Conservation (phyloP, 1,140 invertebrate genomes). For the Drosophila murphyi region DNA sequence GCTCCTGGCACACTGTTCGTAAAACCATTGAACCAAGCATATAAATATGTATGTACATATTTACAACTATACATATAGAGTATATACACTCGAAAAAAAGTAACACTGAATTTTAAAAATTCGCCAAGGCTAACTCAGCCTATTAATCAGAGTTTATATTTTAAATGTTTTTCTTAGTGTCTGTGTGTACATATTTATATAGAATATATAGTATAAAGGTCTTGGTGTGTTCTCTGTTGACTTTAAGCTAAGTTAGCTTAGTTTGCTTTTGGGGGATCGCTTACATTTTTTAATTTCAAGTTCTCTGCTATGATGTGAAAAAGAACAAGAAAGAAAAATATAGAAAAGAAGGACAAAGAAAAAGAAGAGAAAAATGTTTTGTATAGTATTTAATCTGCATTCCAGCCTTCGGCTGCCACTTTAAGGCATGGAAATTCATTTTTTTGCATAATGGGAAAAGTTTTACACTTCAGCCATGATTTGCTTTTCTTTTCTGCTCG, state of each 20-base stretch:
- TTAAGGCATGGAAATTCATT: constrained; percentile 78
- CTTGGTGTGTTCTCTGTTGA: background rate
- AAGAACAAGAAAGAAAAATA: background rate
- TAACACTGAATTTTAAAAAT: too few relatives aligned
- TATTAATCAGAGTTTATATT: too few relatives aligned
- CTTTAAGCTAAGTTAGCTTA: background rate
- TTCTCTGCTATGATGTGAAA: too few relatives aligned
- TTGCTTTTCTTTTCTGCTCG: constrained; percentile 51
- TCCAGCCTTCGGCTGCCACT: constrained; percentile 31
- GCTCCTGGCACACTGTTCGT: background rate
- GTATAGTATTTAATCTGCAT: constrained; percentile 36
- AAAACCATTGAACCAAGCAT: constrained; percentile 14
- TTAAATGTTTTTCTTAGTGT: too few relatives aligned
- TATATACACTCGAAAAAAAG: too few relatives aligned
- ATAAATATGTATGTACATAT: background rate
- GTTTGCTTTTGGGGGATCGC: background rate
- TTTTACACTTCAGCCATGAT: constrained; percentile 78
- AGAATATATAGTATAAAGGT: background rate
- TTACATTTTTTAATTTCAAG: constrained; percentile 2
- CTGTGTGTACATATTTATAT: background rate
- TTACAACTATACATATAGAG: background rate
- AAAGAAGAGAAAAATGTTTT: background rate
- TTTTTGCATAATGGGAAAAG: constrained; percentile 81
- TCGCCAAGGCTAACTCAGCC: too few relatives aligned
- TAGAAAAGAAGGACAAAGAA: too few relatives aligned